Percentiles rank a stretch among this genome's conserved stretches.
These are phyloP conservation scores for Oxystoma pomonae DNA, from an alignment of 2,888 invertebrate species.

Conservation along the genomic window DNA sequence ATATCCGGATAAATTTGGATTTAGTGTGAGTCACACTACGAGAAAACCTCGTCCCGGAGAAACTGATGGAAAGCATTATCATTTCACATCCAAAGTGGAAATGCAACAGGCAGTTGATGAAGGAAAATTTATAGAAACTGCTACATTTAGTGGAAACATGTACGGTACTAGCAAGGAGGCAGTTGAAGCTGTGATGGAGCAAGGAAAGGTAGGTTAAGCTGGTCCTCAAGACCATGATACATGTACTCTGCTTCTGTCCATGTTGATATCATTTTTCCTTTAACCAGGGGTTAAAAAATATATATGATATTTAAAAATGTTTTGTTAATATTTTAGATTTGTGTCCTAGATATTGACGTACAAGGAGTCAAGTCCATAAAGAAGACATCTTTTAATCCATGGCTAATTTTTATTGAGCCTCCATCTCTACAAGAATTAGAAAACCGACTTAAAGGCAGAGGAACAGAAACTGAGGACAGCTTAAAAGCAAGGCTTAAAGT, in stretches of 20 bases:
- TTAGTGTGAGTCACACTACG: conserved; percentile 93
- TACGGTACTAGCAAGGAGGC: conserved; percentile 95
- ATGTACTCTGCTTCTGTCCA: too few species aligned
- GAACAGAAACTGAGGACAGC: conserved; percentile 89
- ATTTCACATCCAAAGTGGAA: conserved; percentile 71
- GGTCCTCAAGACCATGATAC: too few species aligned
- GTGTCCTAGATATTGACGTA: conserved; percentile 91
- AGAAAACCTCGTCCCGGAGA: conserved; percentile 75
- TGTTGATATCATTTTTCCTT: neutral
- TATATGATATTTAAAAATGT: neutral
- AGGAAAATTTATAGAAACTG: conserved; percentile 89
- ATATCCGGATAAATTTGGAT: conserved; percentile 86
- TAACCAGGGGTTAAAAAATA: neutral
- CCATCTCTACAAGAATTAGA: conserved; percentile 81
- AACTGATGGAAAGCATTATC: conserved; percentile 76
- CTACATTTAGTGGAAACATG: conserved; percentile 87
- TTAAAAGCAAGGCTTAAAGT: conserved; percentile 71
- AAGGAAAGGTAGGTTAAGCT: conserved; percentile 56
- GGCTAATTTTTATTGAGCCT: conserved; percentile 87
- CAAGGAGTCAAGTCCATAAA: conserved; percentile 87
- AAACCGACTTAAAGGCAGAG: conserved; percentile 66
- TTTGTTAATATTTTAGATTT: conserved; percentile 51
- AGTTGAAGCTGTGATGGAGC: conserved; percentile 71
- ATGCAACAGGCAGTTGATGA: conserved; percentile 72
- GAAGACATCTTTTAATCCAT: conserved; percentile 73